Evolutionary conservation across 2,888 invertebrate genomes (phyloP).

Genomic region (Caenorhabditis doughertyi): DNA sequence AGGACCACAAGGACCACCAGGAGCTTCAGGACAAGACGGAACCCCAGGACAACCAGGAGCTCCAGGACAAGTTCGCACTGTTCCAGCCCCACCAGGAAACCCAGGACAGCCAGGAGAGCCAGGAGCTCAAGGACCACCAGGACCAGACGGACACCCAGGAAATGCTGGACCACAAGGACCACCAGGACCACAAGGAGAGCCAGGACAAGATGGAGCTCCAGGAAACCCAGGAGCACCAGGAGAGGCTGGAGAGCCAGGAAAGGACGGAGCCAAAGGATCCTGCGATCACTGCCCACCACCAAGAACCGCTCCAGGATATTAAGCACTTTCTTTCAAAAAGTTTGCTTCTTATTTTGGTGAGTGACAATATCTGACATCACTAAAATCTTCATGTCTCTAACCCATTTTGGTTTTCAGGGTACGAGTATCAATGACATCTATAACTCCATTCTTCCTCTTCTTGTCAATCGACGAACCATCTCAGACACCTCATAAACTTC

Average conservation of each 20-base stretch:
- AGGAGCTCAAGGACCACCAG: slow-evolving; percentile 74
- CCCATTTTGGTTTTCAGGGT: slow-evolving; percentile 30
- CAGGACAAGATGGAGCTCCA: slow-evolving; percentile 72
- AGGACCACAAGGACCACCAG: slow-evolving; percentile 78
- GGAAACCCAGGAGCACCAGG: slow-evolving; percentile 74
- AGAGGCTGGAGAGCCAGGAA: slow-evolving; percentile 73
- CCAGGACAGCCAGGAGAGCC: slow-evolving; percentile 77
- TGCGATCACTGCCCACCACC: slow-evolving; percentile 73
- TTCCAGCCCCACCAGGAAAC: slow-evolving; percentile 74
- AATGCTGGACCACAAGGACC: slow-evolving; percentile 71
- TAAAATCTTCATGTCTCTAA: background rate
- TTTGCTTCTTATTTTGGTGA: slow-evolving; percentile 55
- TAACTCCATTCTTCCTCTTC: slow-evolving; percentile 35
- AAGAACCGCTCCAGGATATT: slow-evolving; percentile 66
- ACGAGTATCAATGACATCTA: slow-evolving; percentile 61
- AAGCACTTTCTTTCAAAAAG: slow-evolving; percentile 37
- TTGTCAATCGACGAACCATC: slow-evolving; percentile 50
- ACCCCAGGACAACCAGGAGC: slow-evolving; percentile 76
- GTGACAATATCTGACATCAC: background rate
- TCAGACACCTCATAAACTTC: slow-evolving; percentile 44
- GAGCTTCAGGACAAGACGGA: slow-evolving; percentile 77
- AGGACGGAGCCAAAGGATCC: slow-evolving; percentile 68
- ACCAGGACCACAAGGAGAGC: slow-evolving; percentile 73
- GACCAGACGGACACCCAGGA: slow-evolving; percentile 72
- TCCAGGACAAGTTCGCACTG: slow-evolving; percentile 74